Base-by-base conservation (phyloP, 2,113 vertebrate genomes). In the Pelusios castaneus region DNA sequence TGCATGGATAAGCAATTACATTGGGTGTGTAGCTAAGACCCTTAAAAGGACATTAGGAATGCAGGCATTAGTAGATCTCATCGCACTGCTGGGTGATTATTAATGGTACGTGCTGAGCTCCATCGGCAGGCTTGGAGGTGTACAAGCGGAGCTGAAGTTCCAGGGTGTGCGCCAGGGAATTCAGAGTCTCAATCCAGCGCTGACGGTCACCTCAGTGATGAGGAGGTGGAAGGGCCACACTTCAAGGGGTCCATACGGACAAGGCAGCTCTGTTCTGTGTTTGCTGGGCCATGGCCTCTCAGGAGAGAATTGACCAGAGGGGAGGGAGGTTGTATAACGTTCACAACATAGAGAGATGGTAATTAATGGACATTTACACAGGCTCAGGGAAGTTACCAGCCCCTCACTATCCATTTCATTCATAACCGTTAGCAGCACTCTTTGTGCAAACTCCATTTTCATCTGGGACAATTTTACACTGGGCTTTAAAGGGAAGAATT, bases 31-130 rank as follows among this genome's bases (percentile, higher is more conserved):
- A 89, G 77, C 82, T 82, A 77, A 91, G 73, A 91, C 63, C 75
- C 89, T 58, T 96, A 95, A 86, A 87, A 84, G 95, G 92, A 88
- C 54, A 91, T 95, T 51, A 22, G 29, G 63, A 70, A 22, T 87
- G 11, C 49, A 5, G 73, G 95, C 95, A 90, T 86, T 56, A 54
- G 75, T 76, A 43, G 2, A 29, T 24, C 86, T 17, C 0, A 78
- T 94, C 86, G 52, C 91, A 84, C 88, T 87, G 95, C 82, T 21
- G 92, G 88, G 84, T 91, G 92, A 80, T 31, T 51, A 9, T 83
- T 95, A 79, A 49, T 89, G 84, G 94, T 96, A 87, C 93, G 90
- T 96, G 96, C 63, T 94, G 77, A 77, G 86, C 86, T 70, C 89
- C 76, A 1, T 43, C 5, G 2, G 56, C 70, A 55, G 93, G 89